Evolutionary conservation across 1,140 invertebrate genomes (phyloP), one percentile per base, ranked within the genome.

Genomic region (Steinernema feltiae): DNA sequence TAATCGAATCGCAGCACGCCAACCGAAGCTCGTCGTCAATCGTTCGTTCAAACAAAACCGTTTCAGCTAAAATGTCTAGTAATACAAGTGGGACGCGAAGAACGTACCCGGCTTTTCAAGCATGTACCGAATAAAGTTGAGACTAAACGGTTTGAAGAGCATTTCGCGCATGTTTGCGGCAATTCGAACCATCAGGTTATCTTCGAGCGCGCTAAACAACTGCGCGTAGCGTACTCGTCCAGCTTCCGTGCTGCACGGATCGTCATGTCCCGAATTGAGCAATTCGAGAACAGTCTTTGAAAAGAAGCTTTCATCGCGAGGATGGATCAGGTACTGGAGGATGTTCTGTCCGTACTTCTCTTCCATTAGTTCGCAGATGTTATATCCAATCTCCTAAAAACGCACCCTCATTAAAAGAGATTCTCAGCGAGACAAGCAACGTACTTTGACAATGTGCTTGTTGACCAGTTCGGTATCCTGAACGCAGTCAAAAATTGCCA

Each of bases 391-490:
- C 82, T 93, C 92, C 71, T 91, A 87, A 24, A 93, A n/a, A 80
- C 79, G n/a, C n/a, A n/a, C 82, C 84, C 30, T 76, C 72, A 48
- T 82, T 69, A 69, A 82, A 35, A 41, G 30, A 35, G 76, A 76
- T 29, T 17, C 29, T 30, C 0, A 80, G 30, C 17, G 41, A 63
- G 21, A 70, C n/a, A 63, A 48, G 29, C 21, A 32, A 81, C 48
- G n/a, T 74, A 89, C 88, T 75, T 87, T 84, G 3, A 89, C 77
- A 71, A 89, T 90, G 18, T 91, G 90, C 87, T 96, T 97, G 79
- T 92, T 92, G 21, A 96, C 88, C 0, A 96, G 87, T 70, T 94
- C 92, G 0, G 94, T 97, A 82, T 98, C 94, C 87, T 98, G 94
- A 0, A 95, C 91, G n/a, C 90, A 90, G 85, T 97, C 94, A 78